Evolutionary conservation across 1,140 invertebrate species (phyloP), one percentile per base, ranked within the genome.

Genomic region (Psix sp.): DNA sequence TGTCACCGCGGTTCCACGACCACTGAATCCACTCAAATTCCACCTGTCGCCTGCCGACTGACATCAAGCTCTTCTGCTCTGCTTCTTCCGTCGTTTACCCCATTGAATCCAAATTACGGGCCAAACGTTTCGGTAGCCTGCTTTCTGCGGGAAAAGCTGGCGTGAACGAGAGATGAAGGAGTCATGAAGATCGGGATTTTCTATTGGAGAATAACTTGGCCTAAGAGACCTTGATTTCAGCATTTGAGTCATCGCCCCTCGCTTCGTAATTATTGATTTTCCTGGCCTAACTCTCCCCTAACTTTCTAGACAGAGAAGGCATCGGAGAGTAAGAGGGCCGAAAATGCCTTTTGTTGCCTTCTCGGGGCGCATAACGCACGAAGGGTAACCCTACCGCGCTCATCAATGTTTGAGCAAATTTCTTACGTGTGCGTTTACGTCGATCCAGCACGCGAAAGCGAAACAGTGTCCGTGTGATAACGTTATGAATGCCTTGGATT

Each of bases 231-330:
- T 87, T 87, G 83, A 87, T 87, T 87, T 87, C 77, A 77, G 77
- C 81, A 84, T 86, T 86, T 86, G 83, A 87, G 84, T 86, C 86
- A 87, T 86, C 85, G 75, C 80, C 84, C 85, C 82, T 84, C 77
- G 80, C 74, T 83, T 83, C 77, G 84, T 87, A 87, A 87, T 87
- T 87, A 87, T 87, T 87, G 86, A 87, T 87, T 87, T 87, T 87
- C 84, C 77, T 82, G 76, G 76, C 77, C 82, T 83, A 83, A 85
- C 82, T 86, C 82, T 87, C 83, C 83, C 85, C 85, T 86, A 86
- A 85, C 82, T 84, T 86, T 78, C 80, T 83, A 81, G 77, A 80
- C 71, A 80, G 72, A 70, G 74, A 74, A 52, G 24, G 66, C 76
- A 67, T 38, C 62, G 74, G 62, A 78, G 75, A 76, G 74, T 76